Evolutionary conservation across 2,797 vertebrate genomes (phyloP).

Genomic region (Crenichthys baileyi): DNA sequence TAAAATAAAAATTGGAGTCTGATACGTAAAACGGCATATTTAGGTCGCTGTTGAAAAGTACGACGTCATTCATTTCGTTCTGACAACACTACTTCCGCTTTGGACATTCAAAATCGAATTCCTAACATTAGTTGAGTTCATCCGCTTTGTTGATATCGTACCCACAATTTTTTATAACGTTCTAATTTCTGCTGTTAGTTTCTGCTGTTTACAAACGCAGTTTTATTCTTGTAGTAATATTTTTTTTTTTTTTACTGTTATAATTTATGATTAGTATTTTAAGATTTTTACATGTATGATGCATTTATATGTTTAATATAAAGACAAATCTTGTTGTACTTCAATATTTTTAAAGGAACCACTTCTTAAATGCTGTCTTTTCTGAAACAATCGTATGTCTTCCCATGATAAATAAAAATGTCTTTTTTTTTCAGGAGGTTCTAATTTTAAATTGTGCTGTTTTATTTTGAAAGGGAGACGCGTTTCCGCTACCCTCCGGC

Average conservation of each 20-base stretch:
- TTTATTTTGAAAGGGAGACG: constrained; percentile 55
- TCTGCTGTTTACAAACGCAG: background rate
- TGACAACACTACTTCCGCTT: constrained; percentile 22
- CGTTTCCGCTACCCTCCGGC: constrained; percentile 1
- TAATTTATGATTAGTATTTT: background rate
- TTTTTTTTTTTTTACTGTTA: background rate
- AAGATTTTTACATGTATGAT: background rate
- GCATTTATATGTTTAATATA: background rate
- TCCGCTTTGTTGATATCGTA: no score
- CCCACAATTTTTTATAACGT: background rate
- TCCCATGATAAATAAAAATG: background rate
- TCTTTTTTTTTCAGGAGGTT: background rate
- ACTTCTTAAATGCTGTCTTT: no score
- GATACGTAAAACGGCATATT: background rate
- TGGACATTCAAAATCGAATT: constrained; percentile 43
- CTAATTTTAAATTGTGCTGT: background rate
- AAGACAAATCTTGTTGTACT: background rate
- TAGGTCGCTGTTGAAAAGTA: background rate
- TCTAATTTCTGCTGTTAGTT: background rate
- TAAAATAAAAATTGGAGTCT: background rate
- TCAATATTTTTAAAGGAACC: no score
- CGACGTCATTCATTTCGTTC: background rate
- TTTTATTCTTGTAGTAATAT: background rate
- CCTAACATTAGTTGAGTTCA: background rate
- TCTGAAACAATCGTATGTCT: background rate